Evolutionary conservation across 2,797 vertebrate species (phyloP).

Genomic region (Chelon auratus): DNA sequence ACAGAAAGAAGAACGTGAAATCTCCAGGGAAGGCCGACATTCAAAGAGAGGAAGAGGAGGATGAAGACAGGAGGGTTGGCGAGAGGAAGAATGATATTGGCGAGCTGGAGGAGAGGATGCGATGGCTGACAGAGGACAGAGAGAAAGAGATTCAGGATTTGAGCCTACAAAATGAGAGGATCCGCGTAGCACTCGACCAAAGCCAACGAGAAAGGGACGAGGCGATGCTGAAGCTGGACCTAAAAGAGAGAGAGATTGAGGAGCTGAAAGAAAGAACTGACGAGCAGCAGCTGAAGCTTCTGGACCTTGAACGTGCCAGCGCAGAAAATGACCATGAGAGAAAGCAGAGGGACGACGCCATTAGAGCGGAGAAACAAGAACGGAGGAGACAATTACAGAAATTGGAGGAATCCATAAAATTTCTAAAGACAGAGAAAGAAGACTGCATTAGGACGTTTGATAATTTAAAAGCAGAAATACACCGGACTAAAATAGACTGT

Average conservation of each 20-base stretch:
- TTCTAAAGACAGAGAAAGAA: slow-evolving; percentile 49
- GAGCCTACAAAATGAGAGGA: slow-evolving; percentile 67
- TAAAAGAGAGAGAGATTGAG: slow-evolving; percentile 76
- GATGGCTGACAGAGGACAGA: slow-evolving; percentile 81
- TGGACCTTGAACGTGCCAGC: slow-evolving; percentile 65
- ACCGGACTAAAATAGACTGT: slow-evolving; percentile 41
- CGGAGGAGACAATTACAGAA: slow-evolving; percentile 42
- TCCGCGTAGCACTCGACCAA: slow-evolving; percentile 54
- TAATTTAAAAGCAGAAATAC: slow-evolving; percentile 51
- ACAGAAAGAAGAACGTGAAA: slow-evolving; percentile 78
- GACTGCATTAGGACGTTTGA: slow-evolving; percentile 48
- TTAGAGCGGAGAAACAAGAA: slow-evolving; percentile 30
- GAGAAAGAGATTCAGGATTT: slow-evolving; percentile 82
- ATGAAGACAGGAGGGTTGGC: slow-evolving; percentile 58
- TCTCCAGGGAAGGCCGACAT: slow-evolving; percentile 60
- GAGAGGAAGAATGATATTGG: slow-evolving; percentile 68
- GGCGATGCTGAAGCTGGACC: slow-evolving; percentile 53
- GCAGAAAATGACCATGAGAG: slow-evolving; percentile 58
- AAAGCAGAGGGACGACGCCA: slow-evolving; percentile 58
- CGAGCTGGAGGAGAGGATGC: slow-evolving; percentile 81
- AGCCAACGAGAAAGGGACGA: slow-evolving; percentile 54
- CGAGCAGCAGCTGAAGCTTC: slow-evolving; percentile 77
- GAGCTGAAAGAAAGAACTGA: slow-evolving; percentile 78
- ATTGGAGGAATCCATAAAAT: slow-evolving; percentile 38
- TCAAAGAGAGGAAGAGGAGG: slow-evolving; percentile 74